Evolutionary conservation across 2,113 vertebrate species (phyloP).

Genomic region (Siniperca chuatsi): DNA sequence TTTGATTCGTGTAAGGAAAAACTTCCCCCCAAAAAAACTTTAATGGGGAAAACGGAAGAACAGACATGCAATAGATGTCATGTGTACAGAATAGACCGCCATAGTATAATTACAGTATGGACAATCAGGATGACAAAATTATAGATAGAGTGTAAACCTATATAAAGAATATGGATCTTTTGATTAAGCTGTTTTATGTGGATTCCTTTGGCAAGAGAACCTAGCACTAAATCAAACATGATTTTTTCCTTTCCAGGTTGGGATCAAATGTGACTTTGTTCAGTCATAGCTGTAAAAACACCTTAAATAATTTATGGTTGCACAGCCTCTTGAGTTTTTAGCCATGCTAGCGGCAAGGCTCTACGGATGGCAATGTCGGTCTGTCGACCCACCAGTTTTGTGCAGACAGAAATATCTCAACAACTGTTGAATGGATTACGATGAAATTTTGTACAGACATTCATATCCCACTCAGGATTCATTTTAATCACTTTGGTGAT

Average conservation of each 20-base stretch:
- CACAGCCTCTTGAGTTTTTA: neutral
- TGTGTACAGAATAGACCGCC: too few relatives aligned
- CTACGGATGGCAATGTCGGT: neutral
- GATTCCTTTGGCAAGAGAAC: neutral
- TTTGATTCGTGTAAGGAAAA: too few relatives aligned
- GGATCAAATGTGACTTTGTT: neutral
- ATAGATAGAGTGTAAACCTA: too few relatives aligned
- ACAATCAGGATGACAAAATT: too few relatives aligned
- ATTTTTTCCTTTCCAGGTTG: neutral
- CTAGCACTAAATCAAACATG: neutral
- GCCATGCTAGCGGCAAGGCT: neutral
- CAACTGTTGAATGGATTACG: constrained; percentile 3
- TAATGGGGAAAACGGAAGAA: too few relatives aligned
- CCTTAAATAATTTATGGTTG: neutral
- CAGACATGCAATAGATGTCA: too few relatives aligned
- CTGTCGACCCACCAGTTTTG: neutral
- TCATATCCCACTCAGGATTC: neutral
- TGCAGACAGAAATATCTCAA: neutral
- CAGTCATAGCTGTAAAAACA: neutral
- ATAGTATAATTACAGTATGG: too few relatives aligned
- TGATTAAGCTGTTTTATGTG: neutral
- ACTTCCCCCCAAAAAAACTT: too few relatives aligned
- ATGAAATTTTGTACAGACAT: neutral
- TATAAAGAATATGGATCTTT: too few relatives aligned
- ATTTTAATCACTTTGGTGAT: neutral